These are phyloP conservation scores for Pecten maximus DNA, from an alignment of 2,888 invertebrate species.

Conservation along the genomic window DNA sequence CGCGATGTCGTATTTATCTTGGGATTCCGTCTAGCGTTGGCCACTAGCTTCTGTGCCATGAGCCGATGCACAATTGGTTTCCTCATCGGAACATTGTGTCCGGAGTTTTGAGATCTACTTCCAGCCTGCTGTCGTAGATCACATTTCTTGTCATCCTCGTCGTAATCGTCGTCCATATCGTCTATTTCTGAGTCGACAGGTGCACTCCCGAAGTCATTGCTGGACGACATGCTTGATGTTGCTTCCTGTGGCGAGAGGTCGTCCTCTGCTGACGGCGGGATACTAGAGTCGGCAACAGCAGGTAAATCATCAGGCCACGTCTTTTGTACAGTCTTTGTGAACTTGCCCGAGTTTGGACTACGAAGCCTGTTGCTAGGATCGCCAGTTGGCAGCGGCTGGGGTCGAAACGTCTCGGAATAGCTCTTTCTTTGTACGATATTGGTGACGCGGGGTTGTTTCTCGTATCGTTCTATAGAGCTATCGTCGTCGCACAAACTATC, in stretches of 20 bases:
- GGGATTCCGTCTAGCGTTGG: conserved; percentile 1
- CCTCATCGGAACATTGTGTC: conserved; percentile 8
- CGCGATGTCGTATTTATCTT: neutral
- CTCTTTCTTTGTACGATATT: neutral
- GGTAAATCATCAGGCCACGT: neutral
- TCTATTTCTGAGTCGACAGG: neutral
- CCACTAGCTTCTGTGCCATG: conserved; percentile 33
- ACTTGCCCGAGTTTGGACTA: neutral
- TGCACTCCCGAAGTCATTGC: neutral
- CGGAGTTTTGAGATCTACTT: neutral
- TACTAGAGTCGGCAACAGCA: neutral
- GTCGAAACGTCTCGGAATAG: neutral
- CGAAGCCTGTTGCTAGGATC: neutral
- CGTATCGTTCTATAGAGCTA: neutral
- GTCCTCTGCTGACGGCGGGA: neutral
- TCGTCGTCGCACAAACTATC: neutral
- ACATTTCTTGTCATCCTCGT: conserved; percentile 31
- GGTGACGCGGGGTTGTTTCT: conserved; percentile 4
- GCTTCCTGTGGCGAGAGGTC: neutral
- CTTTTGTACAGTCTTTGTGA: neutral
- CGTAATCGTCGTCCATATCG: neutral
- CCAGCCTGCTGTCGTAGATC: neutral
- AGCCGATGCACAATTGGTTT: conserved; percentile 47
- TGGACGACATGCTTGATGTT: conserved; percentile 14
- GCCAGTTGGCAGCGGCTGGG: neutral